phyloP scores from a whole-genome alignment of 2,113 vertebrate species.

The Carettochelys insculpta region DNA sequence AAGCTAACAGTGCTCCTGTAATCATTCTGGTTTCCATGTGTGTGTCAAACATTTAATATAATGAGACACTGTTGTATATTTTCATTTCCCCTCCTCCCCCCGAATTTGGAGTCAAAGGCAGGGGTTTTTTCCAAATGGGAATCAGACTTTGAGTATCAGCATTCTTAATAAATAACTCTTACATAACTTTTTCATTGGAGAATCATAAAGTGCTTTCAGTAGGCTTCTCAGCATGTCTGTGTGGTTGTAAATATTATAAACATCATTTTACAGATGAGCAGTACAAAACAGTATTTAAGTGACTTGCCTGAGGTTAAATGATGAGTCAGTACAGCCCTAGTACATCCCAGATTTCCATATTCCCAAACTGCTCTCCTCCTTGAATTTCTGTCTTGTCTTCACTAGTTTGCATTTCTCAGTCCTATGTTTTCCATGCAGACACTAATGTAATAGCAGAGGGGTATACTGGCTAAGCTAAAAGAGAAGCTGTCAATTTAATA shows the following conservation, averaged over 20 bases:
- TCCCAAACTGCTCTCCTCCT: too few species aligned
- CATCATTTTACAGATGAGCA: neutral
- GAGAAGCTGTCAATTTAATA: neutral
- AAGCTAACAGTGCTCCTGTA: neutral
- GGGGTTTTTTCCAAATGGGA: neutral
- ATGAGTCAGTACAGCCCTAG: neutral
- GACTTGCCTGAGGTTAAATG: neutral
- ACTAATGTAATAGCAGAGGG: neutral
- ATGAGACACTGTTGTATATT: neutral
- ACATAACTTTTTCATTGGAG: neutral
- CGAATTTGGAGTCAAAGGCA: neutral
- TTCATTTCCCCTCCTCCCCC: neutral
- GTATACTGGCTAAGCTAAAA: neutral
- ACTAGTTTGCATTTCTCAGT: neutral
- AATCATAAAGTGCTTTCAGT: neutral
- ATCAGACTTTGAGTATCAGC: neutral
- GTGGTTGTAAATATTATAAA: slow-evolving; percentile 15
- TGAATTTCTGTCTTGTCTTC: neutral
- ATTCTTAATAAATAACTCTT: neutral
- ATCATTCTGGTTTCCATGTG: neutral
- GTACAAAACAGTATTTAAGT: neutral
- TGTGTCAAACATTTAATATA: neutral
- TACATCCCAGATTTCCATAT: neutral
- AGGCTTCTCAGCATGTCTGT: neutral
- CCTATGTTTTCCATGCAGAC: neutral